phyloP scores from a whole-genome alignment of 2,113 vertebrate species.

The Erythrocebus patas region DNA sequence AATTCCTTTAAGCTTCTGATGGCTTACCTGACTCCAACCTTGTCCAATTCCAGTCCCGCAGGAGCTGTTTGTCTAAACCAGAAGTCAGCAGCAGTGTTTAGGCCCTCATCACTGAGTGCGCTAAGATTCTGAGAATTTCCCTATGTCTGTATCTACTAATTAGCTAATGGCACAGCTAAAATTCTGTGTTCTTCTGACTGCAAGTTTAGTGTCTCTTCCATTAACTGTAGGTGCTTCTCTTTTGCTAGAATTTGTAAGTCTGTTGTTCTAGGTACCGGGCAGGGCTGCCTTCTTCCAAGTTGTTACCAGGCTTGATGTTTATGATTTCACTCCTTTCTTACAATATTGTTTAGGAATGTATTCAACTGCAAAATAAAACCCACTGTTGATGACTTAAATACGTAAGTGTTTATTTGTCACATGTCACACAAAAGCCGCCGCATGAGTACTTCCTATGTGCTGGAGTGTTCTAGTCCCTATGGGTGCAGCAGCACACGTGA shows the following conservation, averaged over 20 bases:
- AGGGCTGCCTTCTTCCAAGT: not conserved
- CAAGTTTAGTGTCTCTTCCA: not conserved
- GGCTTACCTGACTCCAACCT: not conserved
- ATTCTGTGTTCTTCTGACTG: not conserved
- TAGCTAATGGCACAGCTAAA: not conserved
- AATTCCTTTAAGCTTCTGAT: not conserved
- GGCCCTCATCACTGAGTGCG: not conserved
- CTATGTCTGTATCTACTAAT: accelerated
- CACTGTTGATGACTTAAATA: not conserved
- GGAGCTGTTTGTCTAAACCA: not conserved
- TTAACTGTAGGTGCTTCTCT: not conserved
- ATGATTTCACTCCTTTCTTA: not conserved
- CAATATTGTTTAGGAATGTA: not conserved
- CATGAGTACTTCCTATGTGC: too few species aligned
- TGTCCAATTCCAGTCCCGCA: not conserved
- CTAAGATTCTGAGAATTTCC: not conserved
- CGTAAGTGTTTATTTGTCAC: not conserved
- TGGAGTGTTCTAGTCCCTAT: not conserved
- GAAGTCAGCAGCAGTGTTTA: not conserved
- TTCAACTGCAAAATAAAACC: not conserved
- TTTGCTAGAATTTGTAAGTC: not conserved
- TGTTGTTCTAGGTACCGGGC: not conserved
- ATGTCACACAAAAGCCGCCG: not conserved
- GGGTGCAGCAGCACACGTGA: not conserved
- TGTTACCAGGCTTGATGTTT: not conserved